phyloP scores from a whole-genome alignment of 2,888 invertebrate genomes.

The Trichacis sp. region DNA sequence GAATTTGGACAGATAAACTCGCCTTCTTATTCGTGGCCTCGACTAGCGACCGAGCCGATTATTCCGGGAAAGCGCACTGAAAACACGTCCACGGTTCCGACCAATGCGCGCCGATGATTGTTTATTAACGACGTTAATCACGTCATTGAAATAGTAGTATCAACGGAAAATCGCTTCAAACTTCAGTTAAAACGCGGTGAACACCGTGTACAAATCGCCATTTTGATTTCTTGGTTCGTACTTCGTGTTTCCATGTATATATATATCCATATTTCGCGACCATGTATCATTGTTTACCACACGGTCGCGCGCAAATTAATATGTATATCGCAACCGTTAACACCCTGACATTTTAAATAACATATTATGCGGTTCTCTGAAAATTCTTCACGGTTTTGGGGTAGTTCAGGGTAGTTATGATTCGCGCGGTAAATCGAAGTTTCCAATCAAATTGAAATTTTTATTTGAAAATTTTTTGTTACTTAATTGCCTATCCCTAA shows the following conservation, averaged over 20 bases:
- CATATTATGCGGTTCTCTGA: too few relatives aligned
- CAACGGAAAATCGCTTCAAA: constrained; percentile 27
- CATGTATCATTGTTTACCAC: too few relatives aligned
- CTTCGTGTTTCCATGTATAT: constrained; percentile 4
- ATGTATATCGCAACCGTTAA: too few relatives aligned
- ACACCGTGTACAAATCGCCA: constrained; percentile 55
- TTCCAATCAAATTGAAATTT: too few relatives aligned
- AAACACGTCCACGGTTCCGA: neutral
- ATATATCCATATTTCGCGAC: too few relatives aligned
- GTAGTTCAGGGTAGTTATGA: too few relatives aligned
- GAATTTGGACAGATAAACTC: constrained; percentile 24
- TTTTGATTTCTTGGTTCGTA: constrained; percentile 52
- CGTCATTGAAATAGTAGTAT: constrained; percentile 24
- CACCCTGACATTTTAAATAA: too few relatives aligned
- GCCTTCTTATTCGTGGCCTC: constrained; percentile 25
- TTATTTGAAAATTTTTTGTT: too few relatives aligned
- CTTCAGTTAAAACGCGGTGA: constrained; percentile 36
- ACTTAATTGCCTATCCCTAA: too few relatives aligned
- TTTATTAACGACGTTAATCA: constrained; percentile 6
- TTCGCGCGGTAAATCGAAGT: too few relatives aligned
- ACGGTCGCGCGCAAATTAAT: too few relatives aligned
- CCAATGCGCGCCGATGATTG: constrained; percentile 1
- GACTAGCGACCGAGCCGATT: constrained; percentile 26
- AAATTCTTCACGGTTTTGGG: too few relatives aligned
- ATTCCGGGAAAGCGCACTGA: constrained; percentile 3